Conservation (phyloP, 2,888 invertebrate genomes). For the Plebejus anna region DNA sequence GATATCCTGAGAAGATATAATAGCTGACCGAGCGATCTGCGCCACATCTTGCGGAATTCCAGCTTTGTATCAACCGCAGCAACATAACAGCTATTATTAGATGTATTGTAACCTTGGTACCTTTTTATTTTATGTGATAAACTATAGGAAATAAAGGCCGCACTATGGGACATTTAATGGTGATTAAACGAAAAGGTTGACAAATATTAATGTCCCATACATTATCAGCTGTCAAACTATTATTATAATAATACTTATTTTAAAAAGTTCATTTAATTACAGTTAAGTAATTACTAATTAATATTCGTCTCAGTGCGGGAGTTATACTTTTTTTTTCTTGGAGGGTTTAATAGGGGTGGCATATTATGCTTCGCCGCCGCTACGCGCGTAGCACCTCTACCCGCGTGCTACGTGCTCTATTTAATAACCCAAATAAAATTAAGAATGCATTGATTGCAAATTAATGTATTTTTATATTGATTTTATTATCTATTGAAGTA, state of each 20-base stretch:
- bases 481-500: no score
- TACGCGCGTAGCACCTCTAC: neutral
- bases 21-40: constrained; percentile 1
- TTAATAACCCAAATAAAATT: neutral
- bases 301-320: neutral
- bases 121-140: constrained; percentile 3
- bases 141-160: neutral
- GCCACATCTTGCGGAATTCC: constrained; percentile 24
- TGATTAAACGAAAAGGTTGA: no score
- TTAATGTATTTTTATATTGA: neutral
- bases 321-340: neutral
- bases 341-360: neutral
- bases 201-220: no score
- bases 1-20: no score
- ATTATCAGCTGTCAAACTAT: neutral
- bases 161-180: no score
- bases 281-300: neutral
- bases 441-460: neutral
- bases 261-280: no score
- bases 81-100: constrained; percentile 18
- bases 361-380: neutral
- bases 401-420: neutral
- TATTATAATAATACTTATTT: no score
- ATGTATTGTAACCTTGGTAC: constrained; percentile 10
- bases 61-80: constrained; percentile 14